Evolutionary conservation across 2,797 vertebrate genomes (phyloP).

Genomic region (Thaleichthys pacificus): DNA sequence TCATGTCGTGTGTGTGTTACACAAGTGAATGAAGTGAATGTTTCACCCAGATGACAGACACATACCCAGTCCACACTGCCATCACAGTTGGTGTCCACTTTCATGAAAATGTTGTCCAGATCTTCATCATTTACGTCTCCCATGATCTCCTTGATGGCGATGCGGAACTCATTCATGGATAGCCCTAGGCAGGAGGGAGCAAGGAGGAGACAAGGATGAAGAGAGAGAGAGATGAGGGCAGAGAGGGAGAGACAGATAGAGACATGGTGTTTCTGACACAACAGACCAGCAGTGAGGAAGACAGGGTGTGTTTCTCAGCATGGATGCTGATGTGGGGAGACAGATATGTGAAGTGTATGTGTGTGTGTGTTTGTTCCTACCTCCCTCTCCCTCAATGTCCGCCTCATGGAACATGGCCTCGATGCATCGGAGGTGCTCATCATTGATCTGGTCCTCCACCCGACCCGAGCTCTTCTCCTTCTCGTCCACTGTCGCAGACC

Average conservation of each 20-base stretch:
- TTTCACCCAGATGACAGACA: neutral
- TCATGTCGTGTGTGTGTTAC: neutral
- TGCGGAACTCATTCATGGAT: slow-evolving; percentile 49
- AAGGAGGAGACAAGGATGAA: neutral
- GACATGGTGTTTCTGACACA: neutral
- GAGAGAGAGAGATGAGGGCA: neutral
- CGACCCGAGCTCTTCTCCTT: slow-evolving; percentile 1
- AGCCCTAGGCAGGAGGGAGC: slow-evolving; percentile 22
- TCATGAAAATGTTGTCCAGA: slow-evolving; percentile 52
- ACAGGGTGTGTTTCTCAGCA: neutral
- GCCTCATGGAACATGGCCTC: slow-evolving; percentile 40
- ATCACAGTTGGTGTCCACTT: slow-evolving; percentile 57
- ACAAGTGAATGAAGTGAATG: neutral
- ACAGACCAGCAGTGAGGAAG: neutral
- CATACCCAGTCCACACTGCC: slow-evolving; percentile 59
- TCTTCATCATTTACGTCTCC: slow-evolving; percentile 39
- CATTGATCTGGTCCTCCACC: slow-evolving; percentile 25
- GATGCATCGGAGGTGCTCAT: slow-evolving; percentile 28
- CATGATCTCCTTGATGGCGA: slow-evolving; percentile 51
- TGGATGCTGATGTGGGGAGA: neutral
- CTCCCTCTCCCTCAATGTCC: slow-evolving; percentile 29
- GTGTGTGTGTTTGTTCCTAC: slow-evolving; percentile 2
- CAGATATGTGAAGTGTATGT: neutral
- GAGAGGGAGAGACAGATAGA: neutral
- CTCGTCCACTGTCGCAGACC: neutral